Conservation (phyloP, 1,140 invertebrate species). For the Drosophila asahinai region DNA sequence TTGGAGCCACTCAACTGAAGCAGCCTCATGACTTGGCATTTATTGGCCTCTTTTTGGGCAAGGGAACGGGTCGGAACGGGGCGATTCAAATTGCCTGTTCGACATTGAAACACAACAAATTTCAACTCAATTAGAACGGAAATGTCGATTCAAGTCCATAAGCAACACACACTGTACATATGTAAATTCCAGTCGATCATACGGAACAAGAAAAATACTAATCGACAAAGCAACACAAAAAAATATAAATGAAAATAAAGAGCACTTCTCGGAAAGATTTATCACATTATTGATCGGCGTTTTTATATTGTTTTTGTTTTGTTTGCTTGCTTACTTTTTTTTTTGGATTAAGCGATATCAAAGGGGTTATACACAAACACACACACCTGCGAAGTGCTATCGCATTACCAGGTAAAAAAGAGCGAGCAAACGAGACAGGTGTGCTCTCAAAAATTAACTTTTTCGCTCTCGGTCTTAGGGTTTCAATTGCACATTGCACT, state of each 20-base stretch:
- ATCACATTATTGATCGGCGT: constrained; percentile 33
- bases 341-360: constrained; percentile 43
- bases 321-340: constrained; percentile 2
- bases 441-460: constrained; percentile 51
- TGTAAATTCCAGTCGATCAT: constrained; percentile 35
- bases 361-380: constrained; percentile 32
- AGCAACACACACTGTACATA: constrained; percentile 6
- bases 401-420: constrained; percentile 36
- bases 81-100: constrained; percentile 15
- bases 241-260: neutral
- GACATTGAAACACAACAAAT: constrained; percentile 33
- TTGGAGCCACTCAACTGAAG: constrained; percentile 24
- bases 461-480: constrained; percentile 27
- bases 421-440: constrained; percentile 33
- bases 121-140: constrained; percentile 45
- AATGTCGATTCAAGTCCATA: constrained; percentile 33
- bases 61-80: neutral
- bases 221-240: constrained; percentile 6
- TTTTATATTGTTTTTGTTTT: constrained; percentile 14
- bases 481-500: constrained; percentile 49
- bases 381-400: constrained; percentile 30
- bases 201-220: constrained; percentile 15
- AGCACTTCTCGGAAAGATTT: constrained; percentile 22
- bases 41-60: constrained; percentile 16
- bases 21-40: constrained; percentile 33